A percentile compares a stretch with the other conserved stretches of the same genome.
phyloP scores from a whole-genome alignment of 2,797 vertebrate genomes.

The Diglossa cyanea region DNA sequence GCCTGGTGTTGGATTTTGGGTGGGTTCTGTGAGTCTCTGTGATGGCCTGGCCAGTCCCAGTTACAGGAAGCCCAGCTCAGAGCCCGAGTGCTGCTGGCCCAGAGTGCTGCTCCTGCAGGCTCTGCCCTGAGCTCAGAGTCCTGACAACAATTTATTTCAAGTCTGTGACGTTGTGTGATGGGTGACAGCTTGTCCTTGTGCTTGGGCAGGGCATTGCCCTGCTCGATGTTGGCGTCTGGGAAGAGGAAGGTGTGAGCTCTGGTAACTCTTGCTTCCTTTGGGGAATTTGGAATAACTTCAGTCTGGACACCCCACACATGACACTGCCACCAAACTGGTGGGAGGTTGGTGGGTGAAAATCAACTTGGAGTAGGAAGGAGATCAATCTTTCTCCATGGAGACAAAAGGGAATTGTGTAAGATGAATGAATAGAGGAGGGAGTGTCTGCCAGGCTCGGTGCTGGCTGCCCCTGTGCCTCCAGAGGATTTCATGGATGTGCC shows the following conservation, averaged over 20 bases:
- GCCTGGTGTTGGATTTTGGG: accelerated
- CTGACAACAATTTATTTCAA: background rate
- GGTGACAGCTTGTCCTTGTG: background rate
- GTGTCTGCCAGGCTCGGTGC: background rate
- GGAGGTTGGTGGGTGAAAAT: background rate
- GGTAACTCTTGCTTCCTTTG: background rate
- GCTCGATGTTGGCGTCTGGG: background rate
- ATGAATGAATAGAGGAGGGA: background rate
- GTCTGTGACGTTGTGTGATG: background rate
- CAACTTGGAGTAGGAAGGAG: background rate
- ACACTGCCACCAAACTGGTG: background rate
- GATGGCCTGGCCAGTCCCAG: background rate
- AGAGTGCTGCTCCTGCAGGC: background rate
- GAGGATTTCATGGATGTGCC: background rate
- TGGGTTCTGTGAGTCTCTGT: background rate
- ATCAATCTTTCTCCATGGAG: background rate
- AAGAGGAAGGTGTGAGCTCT: background rate
- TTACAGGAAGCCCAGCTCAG: background rate
- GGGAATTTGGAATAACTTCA: background rate
- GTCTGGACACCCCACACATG: background rate
- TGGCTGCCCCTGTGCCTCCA: background rate
- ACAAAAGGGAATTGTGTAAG: background rate
- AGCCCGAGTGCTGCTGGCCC: background rate
- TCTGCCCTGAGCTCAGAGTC: background rate
- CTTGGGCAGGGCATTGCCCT: background rate